phyloP scores from a whole-genome alignment of 2,888 invertebrate species.

The Schizotus pectinicornis region DNA sequence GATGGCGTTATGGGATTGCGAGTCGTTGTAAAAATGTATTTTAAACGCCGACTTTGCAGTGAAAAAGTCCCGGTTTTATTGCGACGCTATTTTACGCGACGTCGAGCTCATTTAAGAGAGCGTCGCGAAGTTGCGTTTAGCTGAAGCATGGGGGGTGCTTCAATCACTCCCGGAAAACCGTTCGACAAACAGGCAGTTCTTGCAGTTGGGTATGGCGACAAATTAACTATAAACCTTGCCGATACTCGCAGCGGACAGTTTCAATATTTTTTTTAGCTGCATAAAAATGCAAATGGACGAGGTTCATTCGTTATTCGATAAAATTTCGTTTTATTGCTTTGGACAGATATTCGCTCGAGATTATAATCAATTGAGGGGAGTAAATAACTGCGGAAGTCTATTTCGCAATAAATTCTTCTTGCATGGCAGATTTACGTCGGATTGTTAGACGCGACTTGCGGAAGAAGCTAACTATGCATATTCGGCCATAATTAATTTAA shows the following conservation, averaged over 20 bases:
- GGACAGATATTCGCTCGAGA: background rate
- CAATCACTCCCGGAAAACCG: no score
- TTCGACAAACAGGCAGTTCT: background rate
- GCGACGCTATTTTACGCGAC: slow-evolving; percentile 13
- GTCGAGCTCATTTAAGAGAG: slow-evolving; percentile 5
- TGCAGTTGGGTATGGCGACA: background rate
- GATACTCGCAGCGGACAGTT: background rate
- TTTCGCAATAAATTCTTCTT: no score
- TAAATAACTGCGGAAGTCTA: no score
- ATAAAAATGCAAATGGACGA: background rate
- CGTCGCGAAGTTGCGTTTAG: no score
- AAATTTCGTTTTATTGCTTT: background rate
- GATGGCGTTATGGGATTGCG: background rate
- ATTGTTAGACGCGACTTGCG: no score
- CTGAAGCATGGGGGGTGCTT: no score
- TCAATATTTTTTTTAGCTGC: background rate
- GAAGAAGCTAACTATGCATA: no score
- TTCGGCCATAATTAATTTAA: no score
- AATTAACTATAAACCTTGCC: background rate
- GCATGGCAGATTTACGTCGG: no score
- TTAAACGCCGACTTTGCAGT: background rate
- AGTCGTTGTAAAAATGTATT: slow-evolving; percentile 3
- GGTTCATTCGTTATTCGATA: background rate
- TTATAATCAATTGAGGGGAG: background rate
- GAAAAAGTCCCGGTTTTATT: slow-evolving; percentile 7